phyloP scores from a whole-genome alignment of 2,113 vertebrate species.

The Actenoides hombroni region DNA sequence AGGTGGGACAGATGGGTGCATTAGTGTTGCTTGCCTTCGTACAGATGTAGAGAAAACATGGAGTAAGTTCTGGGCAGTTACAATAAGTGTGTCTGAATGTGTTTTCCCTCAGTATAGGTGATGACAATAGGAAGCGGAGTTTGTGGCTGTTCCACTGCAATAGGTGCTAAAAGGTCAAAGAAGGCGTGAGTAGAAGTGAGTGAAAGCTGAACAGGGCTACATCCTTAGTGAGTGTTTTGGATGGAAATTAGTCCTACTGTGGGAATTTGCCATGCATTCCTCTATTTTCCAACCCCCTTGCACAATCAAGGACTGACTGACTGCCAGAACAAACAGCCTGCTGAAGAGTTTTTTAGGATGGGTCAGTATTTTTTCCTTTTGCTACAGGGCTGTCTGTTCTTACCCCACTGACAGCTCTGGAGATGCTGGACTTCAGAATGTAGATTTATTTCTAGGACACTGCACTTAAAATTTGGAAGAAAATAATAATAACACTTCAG shows the following conservation, averaged over 20 bases:
- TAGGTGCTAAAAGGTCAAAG: not conserved
- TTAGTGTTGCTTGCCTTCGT: not conserved
- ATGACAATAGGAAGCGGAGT: not conserved
- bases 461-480: not conserved
- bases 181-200: not conserved
- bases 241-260: not conserved
- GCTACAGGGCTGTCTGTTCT: not conserved
- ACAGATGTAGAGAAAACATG: not conserved
- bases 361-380: not conserved
- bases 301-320: not conserved
- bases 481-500: not conserved
- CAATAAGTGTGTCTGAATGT: not conserved
- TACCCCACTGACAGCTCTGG: not conserved
- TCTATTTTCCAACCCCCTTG: not conserved
- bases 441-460: not conserved
- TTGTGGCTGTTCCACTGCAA: not conserved
- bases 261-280: not conserved
- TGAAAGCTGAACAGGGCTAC: accelerated
- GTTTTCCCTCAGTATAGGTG: not conserved
- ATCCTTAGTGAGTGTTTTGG: not conserved
- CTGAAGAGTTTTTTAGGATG: not conserved
- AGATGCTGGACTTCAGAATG: not conserved
- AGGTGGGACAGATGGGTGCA: not conserved
- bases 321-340: constrained; percentile 33
- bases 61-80: not conserved